Conservation (phyloP, 1,140 invertebrate species). For the Fopius arisanus region DNA sequence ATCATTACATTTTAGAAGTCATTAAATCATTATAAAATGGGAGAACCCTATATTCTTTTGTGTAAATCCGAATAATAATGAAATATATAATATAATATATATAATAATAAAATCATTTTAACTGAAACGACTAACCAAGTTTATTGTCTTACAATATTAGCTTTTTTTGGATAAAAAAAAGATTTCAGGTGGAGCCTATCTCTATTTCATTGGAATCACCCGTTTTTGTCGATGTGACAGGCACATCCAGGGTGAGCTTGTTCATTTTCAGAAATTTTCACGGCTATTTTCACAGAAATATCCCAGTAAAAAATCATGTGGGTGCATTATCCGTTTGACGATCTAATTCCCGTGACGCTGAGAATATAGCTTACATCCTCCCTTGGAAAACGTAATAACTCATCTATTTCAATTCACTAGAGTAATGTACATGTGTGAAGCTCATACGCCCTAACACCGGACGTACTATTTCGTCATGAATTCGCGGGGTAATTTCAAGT, state of each 20-base stretch:
- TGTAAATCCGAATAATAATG: too few relatives aligned
- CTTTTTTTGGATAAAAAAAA: too few relatives aligned
- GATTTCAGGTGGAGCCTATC: too few relatives aligned
- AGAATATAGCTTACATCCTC: conserved; percentile 20
- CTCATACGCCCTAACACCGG: background rate
- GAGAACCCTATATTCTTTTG: too few relatives aligned
- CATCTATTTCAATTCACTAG: conserved; percentile 26
- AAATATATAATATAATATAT: too few relatives aligned
- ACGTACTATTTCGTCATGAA: background rate
- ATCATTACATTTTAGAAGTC: too few relatives aligned
- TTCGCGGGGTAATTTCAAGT: background rate
- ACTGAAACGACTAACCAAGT: too few relatives aligned
- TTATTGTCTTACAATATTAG: too few relatives aligned
- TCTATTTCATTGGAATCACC: too few relatives aligned
- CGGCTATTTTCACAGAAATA: background rate
- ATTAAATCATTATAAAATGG: too few relatives aligned
- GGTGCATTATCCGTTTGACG: conserved; percentile 18
- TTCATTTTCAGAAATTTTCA: background rate
- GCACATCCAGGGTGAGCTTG: background rate
- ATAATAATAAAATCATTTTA: too few relatives aligned
- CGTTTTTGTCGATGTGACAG: too few relatives aligned
- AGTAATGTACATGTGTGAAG: background rate
- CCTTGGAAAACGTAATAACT: conserved; percentile 27
- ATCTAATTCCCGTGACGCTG: conserved; percentile 12
- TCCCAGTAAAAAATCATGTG: background rate